Percentiles rank a stretch among this genome's conserved stretches.
Conservation (phyloP, 2,888 invertebrate species). For the Acrobasis consociella region DNA sequence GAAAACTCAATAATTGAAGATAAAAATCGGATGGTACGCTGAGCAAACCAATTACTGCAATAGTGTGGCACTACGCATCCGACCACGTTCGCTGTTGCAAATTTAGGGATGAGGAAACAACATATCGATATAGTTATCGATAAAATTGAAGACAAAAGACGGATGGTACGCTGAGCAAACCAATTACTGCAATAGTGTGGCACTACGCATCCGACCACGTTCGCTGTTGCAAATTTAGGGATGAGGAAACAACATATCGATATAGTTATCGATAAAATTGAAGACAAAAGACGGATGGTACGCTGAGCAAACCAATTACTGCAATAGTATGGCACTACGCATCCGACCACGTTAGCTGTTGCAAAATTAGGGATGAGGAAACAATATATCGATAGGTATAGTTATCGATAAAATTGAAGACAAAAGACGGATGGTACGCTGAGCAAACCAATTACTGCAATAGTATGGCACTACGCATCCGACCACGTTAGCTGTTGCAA, state of each 20-base stretch:
- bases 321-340: slow-evolving; percentile 65
- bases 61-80: slow-evolving; percentile 65
- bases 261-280: slow-evolving; percentile 48
- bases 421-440: slow-evolving; percentile 71
- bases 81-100: slow-evolving; percentile 50
- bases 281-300: slow-evolving; percentile 76
- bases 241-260: slow-evolving; percentile 28
- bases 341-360: slow-evolving; percentile 54
- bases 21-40: slow-evolving; percentile 71
- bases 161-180: slow-evolving; percentile 62
- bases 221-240: slow-evolving; percentile 46
- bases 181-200: slow-evolving; percentile 74
- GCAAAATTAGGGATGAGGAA: slow-evolving; percentile 43
- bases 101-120: slow-evolving; percentile 41
- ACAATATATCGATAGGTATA: slow-evolving; percentile 16
- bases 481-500: slow-evolving; percentile 50
- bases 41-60: slow-evolving; percentile 74
- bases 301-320: slow-evolving; percentile 72
- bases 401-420: slow-evolving; percentile 58
- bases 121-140: slow-evolving; percentile 12
- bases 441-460: slow-evolving; percentile 74
- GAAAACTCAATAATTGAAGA: slow-evolving; percentile 81
- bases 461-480: slow-evolving; percentile 65
- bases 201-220: slow-evolving; percentile 60
- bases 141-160: slow-evolving; percentile 78